Conservation (phyloP, 2,797 vertebrate species). For the Anguilla megastoma region DNA sequence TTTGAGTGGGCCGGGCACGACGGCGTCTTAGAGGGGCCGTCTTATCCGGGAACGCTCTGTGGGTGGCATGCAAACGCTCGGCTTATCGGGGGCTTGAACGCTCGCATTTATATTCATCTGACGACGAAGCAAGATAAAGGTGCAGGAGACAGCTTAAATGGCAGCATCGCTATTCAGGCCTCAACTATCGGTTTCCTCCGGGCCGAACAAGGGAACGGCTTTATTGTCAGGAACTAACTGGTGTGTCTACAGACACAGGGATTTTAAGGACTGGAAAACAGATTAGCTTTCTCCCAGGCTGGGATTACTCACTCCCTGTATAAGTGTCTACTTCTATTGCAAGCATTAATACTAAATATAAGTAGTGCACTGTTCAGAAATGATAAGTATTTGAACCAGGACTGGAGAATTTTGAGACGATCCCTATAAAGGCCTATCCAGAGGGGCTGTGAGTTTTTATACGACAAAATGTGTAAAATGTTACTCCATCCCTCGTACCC, state of each 20-base stretch:
- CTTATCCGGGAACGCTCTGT: background rate
- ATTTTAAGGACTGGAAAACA: constrained; percentile 44
- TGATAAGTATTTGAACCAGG: background rate
- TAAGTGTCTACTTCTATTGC: background rate
- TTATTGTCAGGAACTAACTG: constrained; percentile 35
- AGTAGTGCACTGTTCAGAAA: background rate
- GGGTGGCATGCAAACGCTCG: background rate
- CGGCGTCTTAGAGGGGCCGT: background rate
- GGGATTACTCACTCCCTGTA: constrained; percentile 22
- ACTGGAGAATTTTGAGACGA: background rate
- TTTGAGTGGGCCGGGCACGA: background rate
- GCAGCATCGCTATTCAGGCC: background rate
- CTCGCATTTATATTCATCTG: background rate
- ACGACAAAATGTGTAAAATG: background rate
- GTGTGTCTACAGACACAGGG: constrained; percentile 48
- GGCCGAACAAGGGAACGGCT: background rate
- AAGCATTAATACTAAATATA: background rate
- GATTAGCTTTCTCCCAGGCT: constrained; percentile 32
- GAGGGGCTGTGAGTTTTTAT: no score
- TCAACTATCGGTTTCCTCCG: background rate
- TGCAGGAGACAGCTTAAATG: background rate
- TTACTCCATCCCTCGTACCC: background rate
- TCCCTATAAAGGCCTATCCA: background rate
- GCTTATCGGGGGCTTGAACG: background rate
- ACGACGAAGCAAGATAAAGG: background rate